These are phyloP conservation scores for Ischnura elegans DNA, from an alignment of 2,888 invertebrate species.

Conservation along the genomic window DNA sequence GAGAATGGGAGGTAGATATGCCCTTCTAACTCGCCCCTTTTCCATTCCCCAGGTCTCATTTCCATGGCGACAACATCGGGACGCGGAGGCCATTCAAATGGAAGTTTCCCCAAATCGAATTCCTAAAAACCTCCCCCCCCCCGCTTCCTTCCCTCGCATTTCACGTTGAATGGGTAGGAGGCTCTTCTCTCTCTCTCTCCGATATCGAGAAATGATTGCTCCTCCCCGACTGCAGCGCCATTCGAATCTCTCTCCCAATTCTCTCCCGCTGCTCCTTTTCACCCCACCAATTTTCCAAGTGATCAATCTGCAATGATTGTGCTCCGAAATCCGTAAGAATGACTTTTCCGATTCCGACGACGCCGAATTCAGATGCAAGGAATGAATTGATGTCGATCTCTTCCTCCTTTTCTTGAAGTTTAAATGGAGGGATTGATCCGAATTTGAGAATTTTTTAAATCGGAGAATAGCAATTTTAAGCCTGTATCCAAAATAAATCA, in stretches of 20 bases:
- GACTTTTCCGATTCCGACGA: constrained; percentile 34
- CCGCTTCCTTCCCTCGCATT: constrained; percentile 2
- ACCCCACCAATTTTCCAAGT: constrained; percentile 57
- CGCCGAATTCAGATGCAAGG: not conserved
- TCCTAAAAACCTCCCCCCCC: not conserved
- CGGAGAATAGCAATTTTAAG: too few species aligned
- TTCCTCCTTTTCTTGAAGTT: too few species aligned
- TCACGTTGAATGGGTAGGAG: constrained; percentile 29
- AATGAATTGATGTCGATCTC: constrained; percentile 13
- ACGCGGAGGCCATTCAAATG: constrained; percentile 1
- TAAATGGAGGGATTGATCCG: too few species aligned
- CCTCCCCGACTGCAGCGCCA: not conserved
- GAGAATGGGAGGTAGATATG: constrained; percentile 25
- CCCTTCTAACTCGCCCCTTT: not conserved
- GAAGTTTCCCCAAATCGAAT: constrained; percentile 15
- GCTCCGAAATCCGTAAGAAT: constrained; percentile 50
- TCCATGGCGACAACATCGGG: constrained; percentile 41
- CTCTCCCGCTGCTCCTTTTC: not conserved
- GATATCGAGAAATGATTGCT: constrained; percentile 57
- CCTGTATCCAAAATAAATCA: too few species aligned
- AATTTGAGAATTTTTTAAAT: too few species aligned
- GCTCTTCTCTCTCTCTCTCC: constrained; percentile 6
- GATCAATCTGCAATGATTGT: constrained; percentile 55
- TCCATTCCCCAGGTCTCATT: not conserved
- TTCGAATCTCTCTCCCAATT: not conserved